phyloP scores from a whole-genome alignment of 2,888 invertebrate genomes.

The Tyria jacobaeae region DNA sequence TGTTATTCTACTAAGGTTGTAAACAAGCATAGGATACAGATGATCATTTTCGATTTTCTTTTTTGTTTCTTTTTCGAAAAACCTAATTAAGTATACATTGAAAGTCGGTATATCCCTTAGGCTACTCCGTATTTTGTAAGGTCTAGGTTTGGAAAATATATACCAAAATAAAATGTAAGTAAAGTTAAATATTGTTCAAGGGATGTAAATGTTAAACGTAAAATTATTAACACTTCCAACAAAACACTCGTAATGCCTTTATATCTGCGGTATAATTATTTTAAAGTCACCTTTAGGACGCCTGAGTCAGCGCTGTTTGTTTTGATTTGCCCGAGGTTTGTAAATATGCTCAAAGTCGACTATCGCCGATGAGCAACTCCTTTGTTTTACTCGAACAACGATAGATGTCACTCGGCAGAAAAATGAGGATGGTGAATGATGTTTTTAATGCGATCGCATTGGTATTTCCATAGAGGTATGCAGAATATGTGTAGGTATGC shows the following conservation, averaged over 20 bases:
- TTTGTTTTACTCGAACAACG: constrained; percentile 36
- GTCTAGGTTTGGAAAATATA: neutral
- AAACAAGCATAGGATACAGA: neutral
- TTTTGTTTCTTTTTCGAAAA: neutral
- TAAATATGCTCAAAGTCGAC: constrained; percentile 38
- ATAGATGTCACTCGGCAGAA: constrained; percentile 42
- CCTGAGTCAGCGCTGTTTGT: constrained; percentile 46
- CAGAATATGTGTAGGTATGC: constrained; percentile 14
- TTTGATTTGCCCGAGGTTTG: constrained; percentile 39
- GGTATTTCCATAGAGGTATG: constrained; percentile 19
- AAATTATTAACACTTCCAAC: constrained; percentile 2
- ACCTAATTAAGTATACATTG: neutral
- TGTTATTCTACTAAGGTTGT: neutral
- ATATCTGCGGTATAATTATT: constrained; percentile 34
- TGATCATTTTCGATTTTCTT: neutral
- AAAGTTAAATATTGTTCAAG: neutral
- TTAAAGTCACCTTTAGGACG: constrained; percentile 43
- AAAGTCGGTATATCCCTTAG: neutral
- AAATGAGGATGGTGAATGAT: constrained; percentile 21
- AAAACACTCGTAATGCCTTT: constrained; percentile 26
- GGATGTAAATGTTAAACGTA: neutral
- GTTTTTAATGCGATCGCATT: constrained; percentile 19
- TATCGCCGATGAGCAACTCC: constrained; percentile 40
- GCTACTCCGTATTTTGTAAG: neutral
- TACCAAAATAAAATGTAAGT: neutral